A percentile compares a stretch with the other conserved stretches of the same genome.
Conservation (phyloP, 1,140 invertebrate species). For the Dysdera silvatica region DNA sequence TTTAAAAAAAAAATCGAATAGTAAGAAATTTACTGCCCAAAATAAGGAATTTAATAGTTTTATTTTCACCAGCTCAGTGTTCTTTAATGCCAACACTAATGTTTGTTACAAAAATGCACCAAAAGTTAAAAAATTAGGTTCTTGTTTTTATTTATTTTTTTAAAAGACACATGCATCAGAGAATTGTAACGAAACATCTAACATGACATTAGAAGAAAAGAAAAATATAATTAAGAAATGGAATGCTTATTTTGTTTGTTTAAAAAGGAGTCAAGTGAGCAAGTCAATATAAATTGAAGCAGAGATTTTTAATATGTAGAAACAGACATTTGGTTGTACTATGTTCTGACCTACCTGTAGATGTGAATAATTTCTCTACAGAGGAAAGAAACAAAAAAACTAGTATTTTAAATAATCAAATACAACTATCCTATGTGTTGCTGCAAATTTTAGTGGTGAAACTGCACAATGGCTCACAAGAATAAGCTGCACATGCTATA, state of each 20-base stretch:
- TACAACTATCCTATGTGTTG: conserved; percentile 8
- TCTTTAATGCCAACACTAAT: conserved; percentile 1
- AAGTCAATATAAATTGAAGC: neutral
- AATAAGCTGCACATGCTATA: neutral
- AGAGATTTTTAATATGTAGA: conserved; percentile 3
- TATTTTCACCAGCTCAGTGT: neutral
- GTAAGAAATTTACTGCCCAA: neutral
- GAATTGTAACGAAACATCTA: neutral
- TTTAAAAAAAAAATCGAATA: neutral
- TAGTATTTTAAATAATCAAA: conserved; percentile 4
- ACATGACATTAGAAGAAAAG: neutral
- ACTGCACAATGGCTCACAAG: neutral
- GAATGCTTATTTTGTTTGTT: conserved; percentile 8
- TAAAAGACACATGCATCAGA: neutral
- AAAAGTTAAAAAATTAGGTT: neutral
- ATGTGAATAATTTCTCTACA: neutral
- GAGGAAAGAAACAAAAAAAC: neutral
- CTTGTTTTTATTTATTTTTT: neutral
- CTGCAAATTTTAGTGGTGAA: conserved; percentile 10
- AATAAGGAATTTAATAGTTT: neutral
- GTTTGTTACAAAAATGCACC: neutral
- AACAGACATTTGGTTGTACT: neutral
- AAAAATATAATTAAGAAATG: conserved; percentile 14
- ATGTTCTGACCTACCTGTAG: neutral
- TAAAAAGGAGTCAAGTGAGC: neutral